Conservation (phyloP, 2,888 invertebrate genomes). For the Fragum fragum region DNA sequence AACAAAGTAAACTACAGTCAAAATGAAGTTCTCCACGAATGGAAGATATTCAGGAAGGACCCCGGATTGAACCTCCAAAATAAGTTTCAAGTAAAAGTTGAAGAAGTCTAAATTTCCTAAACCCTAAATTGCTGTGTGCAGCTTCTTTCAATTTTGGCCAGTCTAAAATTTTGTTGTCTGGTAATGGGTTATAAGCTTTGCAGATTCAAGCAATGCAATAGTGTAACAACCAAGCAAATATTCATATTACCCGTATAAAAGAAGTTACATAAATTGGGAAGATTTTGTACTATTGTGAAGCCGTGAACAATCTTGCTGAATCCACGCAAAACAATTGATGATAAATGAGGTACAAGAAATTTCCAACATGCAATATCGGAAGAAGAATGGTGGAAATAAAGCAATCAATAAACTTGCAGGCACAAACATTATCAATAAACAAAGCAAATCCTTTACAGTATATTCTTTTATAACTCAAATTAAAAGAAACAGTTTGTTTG, state of each 20-base stretch:
- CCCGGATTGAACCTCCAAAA: no score
- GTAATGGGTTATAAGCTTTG: no score
- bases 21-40: no score
- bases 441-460: conserved; percentile 1
- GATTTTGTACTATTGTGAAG: not conserved
- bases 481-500: no score
- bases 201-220: no score
- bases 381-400: conserved; percentile 5
- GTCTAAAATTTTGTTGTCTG: no score
- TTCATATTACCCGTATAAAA: not conserved
- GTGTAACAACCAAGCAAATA: not conserved
- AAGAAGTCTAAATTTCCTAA: no score
- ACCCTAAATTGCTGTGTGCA: no score
- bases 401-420: conserved; percentile 2
- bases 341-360: not conserved
- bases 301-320: not conserved
- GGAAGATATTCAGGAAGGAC: no score
- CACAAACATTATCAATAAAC: conserved; percentile 6
- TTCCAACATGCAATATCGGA: conserved; percentile 1
- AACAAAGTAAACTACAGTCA: no score
- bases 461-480: not conserved
- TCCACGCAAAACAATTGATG: not conserved
- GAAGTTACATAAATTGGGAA: not conserved
- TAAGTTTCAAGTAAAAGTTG: no score
- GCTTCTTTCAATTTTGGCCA: no score